phyloP scores from a whole-genome alignment of 2,113 vertebrate genomes.

The Athene cunicularia region DNA sequence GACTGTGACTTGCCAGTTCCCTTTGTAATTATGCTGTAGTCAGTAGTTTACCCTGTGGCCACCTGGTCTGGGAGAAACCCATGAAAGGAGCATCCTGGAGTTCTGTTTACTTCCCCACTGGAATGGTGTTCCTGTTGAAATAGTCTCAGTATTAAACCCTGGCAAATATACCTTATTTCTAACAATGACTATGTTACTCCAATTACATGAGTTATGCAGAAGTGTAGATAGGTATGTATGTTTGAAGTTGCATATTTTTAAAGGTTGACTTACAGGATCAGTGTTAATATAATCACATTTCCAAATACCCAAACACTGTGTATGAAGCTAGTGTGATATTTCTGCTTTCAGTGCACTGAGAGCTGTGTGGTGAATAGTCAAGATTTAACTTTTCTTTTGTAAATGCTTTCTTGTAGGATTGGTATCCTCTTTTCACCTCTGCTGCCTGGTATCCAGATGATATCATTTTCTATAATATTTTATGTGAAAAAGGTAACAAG shows the following conservation, averaged over 20 bases:
- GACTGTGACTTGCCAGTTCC: not conserved
- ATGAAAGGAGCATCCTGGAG: not conserved
- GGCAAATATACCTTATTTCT: not conserved
- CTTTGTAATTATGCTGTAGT: not conserved
- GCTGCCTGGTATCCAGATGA: conserved; percentile 89
- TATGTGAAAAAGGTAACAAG: conserved; percentile 89
- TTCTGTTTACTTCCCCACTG: not conserved
- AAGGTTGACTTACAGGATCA: not conserved
- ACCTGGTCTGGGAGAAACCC: not conserved
- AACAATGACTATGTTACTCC: not conserved
- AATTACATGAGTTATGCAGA: not conserved
- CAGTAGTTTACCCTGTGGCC: not conserved
- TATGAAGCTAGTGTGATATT: not conserved
- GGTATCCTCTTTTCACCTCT: conserved; percentile 94
- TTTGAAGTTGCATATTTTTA: not conserved
- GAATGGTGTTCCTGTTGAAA: not conserved
- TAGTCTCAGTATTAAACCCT: not conserved
- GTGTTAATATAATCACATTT: not conserved
- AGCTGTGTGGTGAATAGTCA: not conserved
- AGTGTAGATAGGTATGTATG: fast-evolving
- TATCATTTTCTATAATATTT: conserved; percentile 88
- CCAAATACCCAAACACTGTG: not conserved
- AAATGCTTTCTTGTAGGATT: conserved; percentile 79
- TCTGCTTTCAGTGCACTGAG: not conserved
- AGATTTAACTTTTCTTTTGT: not conserved